Base-by-base conservation (phyloP, 2,797 vertebrate species). In the Acanthurus tractus region DNA sequence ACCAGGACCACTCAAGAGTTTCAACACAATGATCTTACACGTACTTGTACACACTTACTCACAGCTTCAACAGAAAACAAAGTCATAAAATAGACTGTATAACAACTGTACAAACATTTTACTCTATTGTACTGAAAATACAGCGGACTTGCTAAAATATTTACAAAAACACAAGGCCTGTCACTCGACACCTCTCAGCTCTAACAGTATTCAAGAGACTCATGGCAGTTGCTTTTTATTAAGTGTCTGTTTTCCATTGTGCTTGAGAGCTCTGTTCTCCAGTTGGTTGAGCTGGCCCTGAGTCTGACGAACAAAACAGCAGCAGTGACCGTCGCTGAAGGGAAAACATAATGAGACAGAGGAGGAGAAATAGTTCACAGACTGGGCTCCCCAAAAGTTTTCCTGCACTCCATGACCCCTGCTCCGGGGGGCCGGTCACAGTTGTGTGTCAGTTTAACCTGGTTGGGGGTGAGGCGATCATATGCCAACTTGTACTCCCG, bases 401-500 rank as follows among this genome's bases (percentile, higher is more conserved):
- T 97, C 5, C 98, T 96, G 90, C 98, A 99, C 86, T 99, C 98
- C 96, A 97, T 98, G 90, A 99, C 98, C 23, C 98, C 98, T 0
- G 97, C 96, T 61, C 98, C 98, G 0, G 98, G 98, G 0, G 98
- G 97, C 1, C 97, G 95, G 67, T 99, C 98, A 71, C 97, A 99
- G 87, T 99, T 99, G 74, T 99, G 97, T n/a, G 97, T 99, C 81
- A 95, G 95, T 92, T 99, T 99, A 82, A 99, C 97, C 85, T 98
- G 97, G 81, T 79, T 96, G 13, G 97, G 96, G 0, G 95, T 97
- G 74, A 99, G 96, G 34, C 97, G 97, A 53, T 99, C 97, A 0
- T 99, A 99, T 4, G 98, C 98, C 93, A 95, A 94, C 92, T 98
- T 99, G 92, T 99, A 99, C 87, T 99, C 98, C 18, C 97, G 96